Evolutionary conservation across 2,888 invertebrate species (phyloP).

Genomic region (Drosophila imparisetae): DNA sequence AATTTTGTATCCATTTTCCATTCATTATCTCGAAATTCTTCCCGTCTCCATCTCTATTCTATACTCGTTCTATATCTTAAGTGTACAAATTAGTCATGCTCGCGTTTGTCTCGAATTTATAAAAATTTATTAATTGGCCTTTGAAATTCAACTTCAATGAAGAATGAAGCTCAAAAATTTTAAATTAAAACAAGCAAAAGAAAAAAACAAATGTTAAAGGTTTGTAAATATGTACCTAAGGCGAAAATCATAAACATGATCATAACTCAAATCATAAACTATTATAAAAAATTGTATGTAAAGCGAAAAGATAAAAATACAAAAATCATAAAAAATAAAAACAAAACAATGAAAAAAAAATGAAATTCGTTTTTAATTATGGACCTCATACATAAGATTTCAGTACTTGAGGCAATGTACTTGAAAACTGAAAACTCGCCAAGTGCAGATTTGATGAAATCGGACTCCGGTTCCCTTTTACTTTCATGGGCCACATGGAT

Average conservation of each 20-base stretch:
- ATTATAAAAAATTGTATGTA: constrained; percentile 64
- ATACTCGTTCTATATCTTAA: constrained; percentile 50
- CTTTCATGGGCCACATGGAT: constrained; percentile 55
- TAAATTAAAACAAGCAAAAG: constrained; percentile 12
- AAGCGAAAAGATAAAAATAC: constrained; percentile 36
- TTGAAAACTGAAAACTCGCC: constrained; percentile 21
- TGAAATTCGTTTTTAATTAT: constrained; percentile 36
- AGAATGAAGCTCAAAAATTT: constrained; percentile 44
- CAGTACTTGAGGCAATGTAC: constrained; percentile 12
- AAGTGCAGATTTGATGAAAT: constrained; percentile 9
- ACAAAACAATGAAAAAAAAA: constrained; percentile 44
- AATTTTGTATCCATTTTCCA: constrained; percentile 5
- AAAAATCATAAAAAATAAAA: constrained; percentile 42
- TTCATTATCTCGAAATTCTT: not conserved
- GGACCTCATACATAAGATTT: not conserved
- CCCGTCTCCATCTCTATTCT: constrained; percentile 6
- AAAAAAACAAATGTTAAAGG: constrained; percentile 26
- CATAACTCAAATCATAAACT: constrained; percentile 47
- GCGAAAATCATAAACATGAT: constrained; percentile 50
- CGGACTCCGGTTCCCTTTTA: constrained; percentile 30
- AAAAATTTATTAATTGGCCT: constrained; percentile 42
- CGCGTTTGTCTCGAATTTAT: constrained; percentile 78
- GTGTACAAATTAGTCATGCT: constrained; percentile 83
- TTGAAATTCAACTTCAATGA: constrained; percentile 64
- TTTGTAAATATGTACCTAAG: constrained; percentile 69